A percentile compares a stretch with the other conserved stretches of the same genome.
These are phyloP conservation scores for Zosterops hypoxanthus DNA, from an alignment of 2,113 vertebrate species.

Conservation along the genomic window DNA sequence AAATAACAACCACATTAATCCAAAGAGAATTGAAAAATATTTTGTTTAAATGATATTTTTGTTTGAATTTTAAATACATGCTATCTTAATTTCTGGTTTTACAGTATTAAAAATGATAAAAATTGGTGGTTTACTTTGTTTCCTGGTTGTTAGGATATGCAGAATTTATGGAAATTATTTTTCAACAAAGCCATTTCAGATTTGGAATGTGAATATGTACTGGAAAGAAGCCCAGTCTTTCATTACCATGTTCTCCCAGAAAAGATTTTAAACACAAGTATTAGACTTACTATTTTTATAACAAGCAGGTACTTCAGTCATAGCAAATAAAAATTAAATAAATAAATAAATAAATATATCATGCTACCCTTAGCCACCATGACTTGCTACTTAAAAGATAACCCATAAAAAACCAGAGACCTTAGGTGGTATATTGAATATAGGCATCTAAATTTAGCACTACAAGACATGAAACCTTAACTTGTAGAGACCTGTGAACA, in stretches of 20 bases:
- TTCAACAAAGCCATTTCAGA: conserved; percentile 7
- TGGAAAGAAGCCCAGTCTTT: conserved; percentile 7
- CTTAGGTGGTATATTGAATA: not conserved
- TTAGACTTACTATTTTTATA: conserved; percentile 12
- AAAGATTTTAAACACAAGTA: not conserved
- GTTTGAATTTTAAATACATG: not conserved
- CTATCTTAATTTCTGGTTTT: not conserved
- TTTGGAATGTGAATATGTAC: not conserved
- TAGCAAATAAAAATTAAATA: not conserved
- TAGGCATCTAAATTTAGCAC: not conserved
- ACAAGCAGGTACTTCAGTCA: not conserved
- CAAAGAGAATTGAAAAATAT: not conserved
- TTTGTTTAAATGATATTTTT: not conserved
- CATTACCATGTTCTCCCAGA: not conserved
- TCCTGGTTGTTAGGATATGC: not conserved
- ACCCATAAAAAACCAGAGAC: not conserved
- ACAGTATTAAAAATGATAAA: not conserved
- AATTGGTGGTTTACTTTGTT: not conserved
- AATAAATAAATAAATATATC: not conserved
- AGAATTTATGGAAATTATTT: not conserved
- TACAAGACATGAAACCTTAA: not conserved
- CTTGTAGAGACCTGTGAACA: not conserved
- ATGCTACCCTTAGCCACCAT: not conserved
- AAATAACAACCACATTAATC: not conserved
- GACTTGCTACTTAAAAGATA: not conserved